A percentile compares a stretch with the other conserved stretches of the same genome.
Evolutionary conservation across 2,113 vertebrate genomes (phyloP).

Genomic region (Actenoides hombroni): DNA sequence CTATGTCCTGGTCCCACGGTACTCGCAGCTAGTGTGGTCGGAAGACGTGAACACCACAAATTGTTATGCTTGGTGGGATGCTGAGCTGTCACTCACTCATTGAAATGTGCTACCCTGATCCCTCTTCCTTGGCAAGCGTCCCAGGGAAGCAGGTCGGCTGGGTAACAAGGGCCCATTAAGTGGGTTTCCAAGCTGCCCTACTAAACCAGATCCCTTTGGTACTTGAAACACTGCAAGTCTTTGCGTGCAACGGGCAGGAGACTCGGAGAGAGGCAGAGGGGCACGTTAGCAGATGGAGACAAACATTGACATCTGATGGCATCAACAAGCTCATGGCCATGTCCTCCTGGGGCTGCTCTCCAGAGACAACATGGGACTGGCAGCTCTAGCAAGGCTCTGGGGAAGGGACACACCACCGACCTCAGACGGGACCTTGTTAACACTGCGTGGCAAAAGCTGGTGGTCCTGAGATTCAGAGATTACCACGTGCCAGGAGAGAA

Average conservation of each 20-base stretch:
- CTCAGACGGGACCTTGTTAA: no score
- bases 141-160: not conserved
- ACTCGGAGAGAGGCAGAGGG: not conserved
- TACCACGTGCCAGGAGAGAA: not conserved
- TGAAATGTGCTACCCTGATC: not conserved
- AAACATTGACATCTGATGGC: not conserved
- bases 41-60: not conserved
- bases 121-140: not conserved
- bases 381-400: not conserved
- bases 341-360: not conserved
- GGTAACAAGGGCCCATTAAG: not conserved
- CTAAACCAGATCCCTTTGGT: not conserved
- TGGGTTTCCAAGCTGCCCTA: not conserved
- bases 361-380: accelerated
- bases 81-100: not conserved
- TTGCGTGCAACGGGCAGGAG: accelerated
- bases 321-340: not conserved
- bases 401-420: not conserved
- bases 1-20: not conserved
- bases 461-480: accelerated
- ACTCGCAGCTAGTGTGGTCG: accelerated
- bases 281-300: not conserved
- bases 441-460: not conserved
- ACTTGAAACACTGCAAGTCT: not conserved
- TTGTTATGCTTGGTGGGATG: not conserved